Conservation (phyloP, 2,888 invertebrate species). For the Sinopyrophorus schimmeli region DNA sequence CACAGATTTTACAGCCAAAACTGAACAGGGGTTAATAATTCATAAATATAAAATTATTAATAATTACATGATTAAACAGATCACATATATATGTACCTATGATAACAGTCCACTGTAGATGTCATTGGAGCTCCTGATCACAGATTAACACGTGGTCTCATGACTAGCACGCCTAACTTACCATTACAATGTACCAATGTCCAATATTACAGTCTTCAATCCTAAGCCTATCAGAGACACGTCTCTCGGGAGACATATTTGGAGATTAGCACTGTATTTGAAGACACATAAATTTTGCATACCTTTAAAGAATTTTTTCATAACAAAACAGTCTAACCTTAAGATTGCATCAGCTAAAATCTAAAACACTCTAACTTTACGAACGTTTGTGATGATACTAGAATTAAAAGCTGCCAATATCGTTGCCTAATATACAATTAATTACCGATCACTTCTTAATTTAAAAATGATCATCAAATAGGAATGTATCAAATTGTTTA, state of each 20-base stretch:
- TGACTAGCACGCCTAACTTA: constrained; percentile 53
- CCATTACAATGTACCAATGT: constrained; percentile 47
- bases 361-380: too few species aligned
- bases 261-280: constrained; percentile 20
- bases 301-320: too few species aligned
- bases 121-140: constrained; percentile 56
- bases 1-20: constrained; percentile 20
- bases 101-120: constrained; percentile 50
- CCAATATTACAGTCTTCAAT: constrained; percentile 52
- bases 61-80: constrained; percentile 45
- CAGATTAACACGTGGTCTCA: constrained; percentile 56
- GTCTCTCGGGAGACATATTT: constrained; percentile 25
- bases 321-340: too few species aligned
- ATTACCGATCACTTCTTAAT: too few species aligned
- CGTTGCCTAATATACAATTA: too few species aligned
- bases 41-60: constrained; percentile 36
- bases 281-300: too few species aligned
- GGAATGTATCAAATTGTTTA: constrained; percentile 18
- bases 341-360: too few species aligned
- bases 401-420: too few species aligned
- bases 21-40: constrained; percentile 26
- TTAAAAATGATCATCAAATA: too few species aligned
- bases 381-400: too few species aligned
- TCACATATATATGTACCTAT: constrained; percentile 47
- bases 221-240: constrained; percentile 44